phyloP scores from a whole-genome alignment of 2,113 vertebrate species.

The Tursiops truncatus region DNA sequence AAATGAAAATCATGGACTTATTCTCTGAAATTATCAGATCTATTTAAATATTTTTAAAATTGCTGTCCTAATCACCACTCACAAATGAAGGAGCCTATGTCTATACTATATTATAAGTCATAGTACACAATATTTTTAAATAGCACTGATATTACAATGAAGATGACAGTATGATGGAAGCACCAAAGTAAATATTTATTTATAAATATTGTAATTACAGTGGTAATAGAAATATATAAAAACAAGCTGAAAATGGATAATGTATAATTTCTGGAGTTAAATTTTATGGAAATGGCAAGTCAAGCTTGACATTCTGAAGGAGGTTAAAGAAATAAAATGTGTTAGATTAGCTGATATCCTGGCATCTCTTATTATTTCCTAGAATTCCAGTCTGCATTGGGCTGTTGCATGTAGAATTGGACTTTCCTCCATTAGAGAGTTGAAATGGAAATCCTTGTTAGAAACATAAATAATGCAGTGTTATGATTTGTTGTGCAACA shows the following conservation, averaged over 20 bases:
- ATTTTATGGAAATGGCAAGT: not conserved
- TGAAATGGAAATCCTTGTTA: conserved; percentile 61
- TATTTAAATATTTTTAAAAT: not conserved
- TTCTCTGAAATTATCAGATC: not conserved
- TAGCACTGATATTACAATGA: not conserved
- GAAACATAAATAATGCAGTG: conserved; percentile 34
- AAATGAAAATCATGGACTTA: not conserved
- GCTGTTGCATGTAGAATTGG: conserved; percentile 3
- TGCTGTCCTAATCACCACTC: not conserved
- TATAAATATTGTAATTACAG: not conserved
- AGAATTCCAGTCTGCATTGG: not conserved
- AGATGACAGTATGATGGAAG: not conserved
- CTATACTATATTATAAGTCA: not conserved
- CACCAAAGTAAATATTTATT: not conserved
- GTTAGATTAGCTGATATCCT: not conserved
- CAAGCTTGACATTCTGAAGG: not conserved
- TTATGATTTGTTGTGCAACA: conserved; percentile 59
- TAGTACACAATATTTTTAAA: not conserved
- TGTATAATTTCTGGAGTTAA: not conserved
- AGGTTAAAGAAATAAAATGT: not conserved
- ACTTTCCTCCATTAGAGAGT: conserved; percentile 6
- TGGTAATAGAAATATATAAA: not conserved
- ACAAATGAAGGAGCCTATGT: not conserved
- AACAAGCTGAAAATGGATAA: not conserved
- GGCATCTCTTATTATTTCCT: not conserved